Conservation (phyloP, 2,113 vertebrate species). For the Desmodus rotundus region DNA sequence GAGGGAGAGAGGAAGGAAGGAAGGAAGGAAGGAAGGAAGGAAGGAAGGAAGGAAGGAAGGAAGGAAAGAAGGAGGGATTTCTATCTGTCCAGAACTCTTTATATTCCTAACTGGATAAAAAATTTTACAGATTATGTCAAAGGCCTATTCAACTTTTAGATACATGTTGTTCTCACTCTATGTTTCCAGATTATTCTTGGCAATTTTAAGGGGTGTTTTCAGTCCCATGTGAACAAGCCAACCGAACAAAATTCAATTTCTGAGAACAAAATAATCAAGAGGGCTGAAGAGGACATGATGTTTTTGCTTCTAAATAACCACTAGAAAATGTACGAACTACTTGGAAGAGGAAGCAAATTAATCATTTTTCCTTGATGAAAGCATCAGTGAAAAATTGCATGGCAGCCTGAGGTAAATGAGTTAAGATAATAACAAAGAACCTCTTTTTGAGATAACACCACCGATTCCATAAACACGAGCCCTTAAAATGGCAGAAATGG, state of each 20-base stretch:
- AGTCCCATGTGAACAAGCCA: background rate
- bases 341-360: background rate
- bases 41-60: background rate
- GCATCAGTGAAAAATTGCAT: constrained; percentile 18
- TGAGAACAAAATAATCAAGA: background rate
- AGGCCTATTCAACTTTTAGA: background rate
- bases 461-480: constrained; percentile 37
- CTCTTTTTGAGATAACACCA: constrained; percentile 41
- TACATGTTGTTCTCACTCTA: background rate
- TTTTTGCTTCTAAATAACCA: background rate
- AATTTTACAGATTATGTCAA: background rate
- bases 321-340: background rate
- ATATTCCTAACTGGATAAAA: background rate
- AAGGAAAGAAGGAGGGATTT: background rate
- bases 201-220: background rate
- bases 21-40: background rate
- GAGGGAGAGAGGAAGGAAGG: background rate
- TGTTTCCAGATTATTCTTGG: background rate
- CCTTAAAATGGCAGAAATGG: constrained; percentile 43
- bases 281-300: background rate
- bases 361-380: background rate
- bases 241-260: background rate
- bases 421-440: constrained; percentile 26
- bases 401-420: background rate
- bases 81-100: background rate